Base-by-base conservation (phyloP, 2,797 vertebrate species). In the Macropodus opercularis region DNA sequence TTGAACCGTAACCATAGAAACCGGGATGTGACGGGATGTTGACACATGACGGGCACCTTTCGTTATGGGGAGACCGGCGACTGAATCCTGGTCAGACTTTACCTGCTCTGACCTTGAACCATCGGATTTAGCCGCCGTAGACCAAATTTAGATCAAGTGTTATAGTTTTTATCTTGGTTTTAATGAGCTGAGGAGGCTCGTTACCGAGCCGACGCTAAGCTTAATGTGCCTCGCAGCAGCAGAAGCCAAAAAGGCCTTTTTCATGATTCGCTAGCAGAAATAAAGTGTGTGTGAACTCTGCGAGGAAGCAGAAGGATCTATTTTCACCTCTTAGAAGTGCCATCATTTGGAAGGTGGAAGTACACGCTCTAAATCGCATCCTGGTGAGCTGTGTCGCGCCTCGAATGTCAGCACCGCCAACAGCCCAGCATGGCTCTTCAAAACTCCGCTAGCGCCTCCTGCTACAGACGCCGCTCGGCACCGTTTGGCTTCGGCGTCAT, bases 301-400 rank as follows among this genome's bases (percentile, higher is more conserved):
- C 21, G 58, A 84, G 79, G 50, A 81, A 69, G 85, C 79, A 84
- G 83, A 59, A 82, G 85, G 79, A 81, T 80, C 80, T 87, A 80
- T 85, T 85, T 87, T 72, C 85, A 83, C 85, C 80, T 80, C 75
- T 86, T 53, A 86, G 85, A 88, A 80, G 77, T 84, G 84, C 64
- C 81, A 73, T 84, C 80, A 72, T 80, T 84, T 87, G 77, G 84
- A 86, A 80, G 82, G 83, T 85, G 87, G 80, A 81, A 72, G 83
- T 77, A 85, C 78, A 80, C 77, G 74, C 80, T 80, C 69, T 79
- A 65, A 84, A 84, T 63, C 75, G 83, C 73, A 53, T 84, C 84
- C 85, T 32, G 69, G 79, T 72, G 84, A 80, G 81, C 77, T 39
- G 80, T 65, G 79, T 79, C 75, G 75, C 53, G 76, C 77, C 80